Base-by-base conservation (phyloP, 1,140 invertebrate species). In the Tetramorium parvispinum region DNA sequence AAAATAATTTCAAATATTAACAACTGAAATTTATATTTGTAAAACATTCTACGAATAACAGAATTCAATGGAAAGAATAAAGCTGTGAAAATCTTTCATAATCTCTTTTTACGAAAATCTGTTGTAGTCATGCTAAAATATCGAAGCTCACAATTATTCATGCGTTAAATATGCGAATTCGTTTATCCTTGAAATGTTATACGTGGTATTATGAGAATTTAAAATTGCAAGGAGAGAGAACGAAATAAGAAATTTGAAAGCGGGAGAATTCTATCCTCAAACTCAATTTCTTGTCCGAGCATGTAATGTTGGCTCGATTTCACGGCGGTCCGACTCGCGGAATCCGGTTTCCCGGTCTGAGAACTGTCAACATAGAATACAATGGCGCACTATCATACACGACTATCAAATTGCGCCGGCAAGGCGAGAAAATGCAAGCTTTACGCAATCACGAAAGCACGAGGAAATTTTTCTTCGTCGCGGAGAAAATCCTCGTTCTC, bases 351-450 rank as follows among this genome's bases (percentile, higher is more conserved):
- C 51, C 43, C 79, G n/a, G 18, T 21, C 51, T 59, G 53, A 59
- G 11, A 59, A 82, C 55, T 65, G 51, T 82, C 79, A 59, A 70
- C 21, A 66, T 40, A 37, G 24, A 71, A n/a, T 10, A 70, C 66
- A 57, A 82, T 59, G 66, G 16, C 24, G 24, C 13, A 59, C 21
- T 8, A 73, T 24, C 11, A 10, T 43, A 32, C 16, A 43, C 21
- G 51, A 13, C 53, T 53, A 61, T 61, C 59, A 63, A 85, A 77
- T 78, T 78, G 73, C 82, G 2, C 32, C 55, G 40, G n/a, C 40
- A 57, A 49, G 53, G 55, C 71, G 82, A 65, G 82, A 59, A 77
- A 51, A 85, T 37, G 55, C 55, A 49, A 59, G 70, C 55, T 83
- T 21, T 11, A 37, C 53, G 53, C 79, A 76, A 83, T 75, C 51